A percentile compares a stretch with the other conserved stretches of the same genome.
Evolutionary conservation across 2,113 vertebrate genomes (phyloP).

Genomic region (Xenopus tropicalis): DNA sequence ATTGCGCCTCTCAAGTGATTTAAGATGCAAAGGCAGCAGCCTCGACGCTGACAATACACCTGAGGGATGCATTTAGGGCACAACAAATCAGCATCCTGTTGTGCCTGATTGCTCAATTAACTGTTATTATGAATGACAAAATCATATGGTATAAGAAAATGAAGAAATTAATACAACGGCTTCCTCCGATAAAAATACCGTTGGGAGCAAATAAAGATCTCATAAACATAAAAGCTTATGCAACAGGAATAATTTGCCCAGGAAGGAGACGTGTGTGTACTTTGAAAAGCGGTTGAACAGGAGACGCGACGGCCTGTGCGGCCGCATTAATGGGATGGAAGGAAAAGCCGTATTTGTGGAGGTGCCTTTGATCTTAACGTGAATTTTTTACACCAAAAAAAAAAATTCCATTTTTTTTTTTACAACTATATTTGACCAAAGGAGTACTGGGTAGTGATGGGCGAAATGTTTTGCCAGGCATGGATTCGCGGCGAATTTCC

Average conservation of each 20-base stretch:
- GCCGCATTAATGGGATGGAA: too few relatives aligned
- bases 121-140: constrained; percentile 46
- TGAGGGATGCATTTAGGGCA: constrained; percentile 42
- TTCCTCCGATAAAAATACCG: constrained; percentile 43
- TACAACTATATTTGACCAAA: too few relatives aligned
- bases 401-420: too few relatives aligned
- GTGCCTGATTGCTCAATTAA: constrained; percentile 46
- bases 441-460: too few relatives aligned
- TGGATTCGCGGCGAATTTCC: too few relatives aligned
- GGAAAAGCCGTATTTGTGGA: too few relatives aligned
- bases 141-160: constrained; percentile 46
- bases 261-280: constrained; percentile 18
- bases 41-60: constrained; percentile 40
- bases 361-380: too few relatives aligned
- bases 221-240: constrained; percentile 45
- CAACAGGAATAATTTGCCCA: constrained; percentile 42
- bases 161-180: constrained; percentile 44
- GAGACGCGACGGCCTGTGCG: too few relatives aligned
- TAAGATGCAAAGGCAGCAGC: constrained; percentile 44
- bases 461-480: too few relatives aligned
- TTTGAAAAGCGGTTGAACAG: constrained; percentile 1
- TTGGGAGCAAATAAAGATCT: constrained; percentile 42
- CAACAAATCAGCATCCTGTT: constrained; percentile 45
- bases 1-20: constrained; percentile 45
- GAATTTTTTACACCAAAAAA: too few relatives aligned